These are phyloP conservation scores for Elgaria multicarinata DNA, from an alignment of 2,113 vertebrate species.

Conservation along the genomic window DNA sequence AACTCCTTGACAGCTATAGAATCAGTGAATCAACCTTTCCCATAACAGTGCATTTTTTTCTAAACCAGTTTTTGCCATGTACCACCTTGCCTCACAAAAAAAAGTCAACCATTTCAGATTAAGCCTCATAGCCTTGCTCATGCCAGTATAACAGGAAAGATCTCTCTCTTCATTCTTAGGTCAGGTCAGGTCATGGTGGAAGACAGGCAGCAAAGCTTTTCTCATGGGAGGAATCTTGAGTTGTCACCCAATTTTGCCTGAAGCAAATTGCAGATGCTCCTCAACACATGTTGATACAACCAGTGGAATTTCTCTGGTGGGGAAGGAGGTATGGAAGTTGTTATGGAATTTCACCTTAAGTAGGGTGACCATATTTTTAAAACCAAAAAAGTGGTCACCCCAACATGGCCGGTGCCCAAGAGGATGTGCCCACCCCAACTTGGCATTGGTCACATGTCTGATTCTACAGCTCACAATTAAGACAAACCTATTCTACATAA, in stretches of 20 bases:
- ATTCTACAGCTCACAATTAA: too few species aligned
- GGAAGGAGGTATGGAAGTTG: neutral
- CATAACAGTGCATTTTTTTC: slow-evolving; percentile 1
- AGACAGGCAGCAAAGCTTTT: neutral
- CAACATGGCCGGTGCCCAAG: too few species aligned
- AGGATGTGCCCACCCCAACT: too few species aligned
- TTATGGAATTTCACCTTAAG: neutral
- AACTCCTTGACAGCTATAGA: neutral
- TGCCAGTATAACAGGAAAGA: neutral
- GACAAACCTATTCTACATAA: too few species aligned
- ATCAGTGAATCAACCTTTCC: neutral
- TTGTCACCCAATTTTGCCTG: neutral
- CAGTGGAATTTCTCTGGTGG: neutral
- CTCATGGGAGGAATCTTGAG: neutral
- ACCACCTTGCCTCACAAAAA: neutral
- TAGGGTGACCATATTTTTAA: too few species aligned
- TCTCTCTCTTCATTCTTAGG: neutral
- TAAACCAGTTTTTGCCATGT: neutral
- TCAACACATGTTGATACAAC: neutral
- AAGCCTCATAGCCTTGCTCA: neutral
- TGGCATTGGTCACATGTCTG: too few species aligned
- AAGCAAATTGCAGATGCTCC: neutral
- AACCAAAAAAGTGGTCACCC: too few species aligned
- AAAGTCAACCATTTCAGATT: neutral
- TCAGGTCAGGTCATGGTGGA: neutral